Base-by-base conservation (phyloP, 2,113 vertebrate genomes). In the Nymphicus hollandicus region DNA sequence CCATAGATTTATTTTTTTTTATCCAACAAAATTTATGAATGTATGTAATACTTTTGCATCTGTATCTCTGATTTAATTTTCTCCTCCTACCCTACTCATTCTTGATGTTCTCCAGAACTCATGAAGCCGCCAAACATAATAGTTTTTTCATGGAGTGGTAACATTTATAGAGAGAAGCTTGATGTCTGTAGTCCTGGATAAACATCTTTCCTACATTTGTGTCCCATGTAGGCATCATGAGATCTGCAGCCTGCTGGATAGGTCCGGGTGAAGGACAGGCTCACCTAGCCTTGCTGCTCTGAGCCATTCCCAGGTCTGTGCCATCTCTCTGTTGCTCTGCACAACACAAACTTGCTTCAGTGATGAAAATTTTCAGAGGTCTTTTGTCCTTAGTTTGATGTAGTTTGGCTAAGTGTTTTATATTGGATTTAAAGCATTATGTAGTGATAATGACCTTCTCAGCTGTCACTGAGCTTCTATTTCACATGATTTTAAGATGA, bases 321-420 rank as follows among this genome's bases (percentile, higher is more conserved):
- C 58, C 17, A 9, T 35, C 24, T 53, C 39, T 63, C 22, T 16
- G 1, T 22, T 6, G 25, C 46, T 29, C 71, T 52, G 25, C 13
- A 6, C n/a, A 7, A 19, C 2, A 1, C 0, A 1, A 83, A 11
- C 3, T 43, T 64, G 17, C n/a, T 68, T 14, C 53, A 29, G 1
- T 0, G 8, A 49, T 41, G 63, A 13, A n/a, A 43, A 28, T 37
- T 12, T 55, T 70, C 69, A 10, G 58, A 33, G 61, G 4, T 65
- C 9, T 56, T 80, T 50, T 50, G 9, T 43, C 39, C 33, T 13
- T 27, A 47, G 7, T 20, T 44, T 72, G 37, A 2, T 29, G 64
- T 49, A 68, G 7, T 64, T 60, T 76, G 44, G 27, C 39, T 81
- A 53, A 39, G 2, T 18, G 68, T 77, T 93, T 80, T 72, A 41